phyloP scores from a whole-genome alignment of 2,888 invertebrate species.

The Lasioglossum oenotherae region DNA sequence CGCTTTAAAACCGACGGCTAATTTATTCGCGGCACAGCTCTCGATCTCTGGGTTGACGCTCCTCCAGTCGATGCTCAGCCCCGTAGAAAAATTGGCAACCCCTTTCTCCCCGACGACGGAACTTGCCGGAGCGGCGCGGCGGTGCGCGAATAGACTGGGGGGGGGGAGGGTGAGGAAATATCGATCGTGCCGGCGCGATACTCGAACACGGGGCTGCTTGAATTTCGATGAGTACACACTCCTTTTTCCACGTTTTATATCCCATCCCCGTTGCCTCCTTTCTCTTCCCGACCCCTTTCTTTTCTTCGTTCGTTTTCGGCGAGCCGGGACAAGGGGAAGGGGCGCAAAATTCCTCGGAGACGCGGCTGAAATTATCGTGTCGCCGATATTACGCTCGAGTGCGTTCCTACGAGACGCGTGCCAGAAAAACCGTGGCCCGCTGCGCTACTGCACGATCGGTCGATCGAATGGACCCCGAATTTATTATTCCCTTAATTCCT shows the following conservation, averaged over 20 bases:
- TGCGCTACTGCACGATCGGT: background rate
- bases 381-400: slow-evolving; percentile 44
- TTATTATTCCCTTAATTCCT: slow-evolving; percentile 13
- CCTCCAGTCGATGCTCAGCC: slow-evolving; percentile 24
- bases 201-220: slow-evolving; percentile 48
- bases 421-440: background rate
- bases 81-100: slow-evolving; percentile 50
- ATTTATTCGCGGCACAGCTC: slow-evolving; percentile 70
- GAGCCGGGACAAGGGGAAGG: background rate
- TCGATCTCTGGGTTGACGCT: slow-evolving; percentile 44
- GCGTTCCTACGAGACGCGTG: slow-evolving; percentile 25
- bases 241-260: background rate
- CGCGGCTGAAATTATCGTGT: slow-evolving; percentile 46
- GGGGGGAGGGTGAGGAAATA: slow-evolving; percentile 41
- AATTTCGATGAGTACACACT: slow-evolving; percentile 59
- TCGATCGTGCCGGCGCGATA: slow-evolving; percentile 54
- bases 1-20: slow-evolving; percentile 71
- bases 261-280: background rate
- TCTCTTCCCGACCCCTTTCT: background rate
- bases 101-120: background rate
- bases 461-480: slow-evolving; percentile 15
- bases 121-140: background rate
- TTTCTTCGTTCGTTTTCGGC: background rate
- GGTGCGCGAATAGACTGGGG: background rate
- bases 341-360: slow-evolving; percentile 32